These are phyloP conservation scores for Rousettus madagascariensis DNA, from an alignment of 2,797 vertebrate species.

Conservation along the genomic window DNA sequence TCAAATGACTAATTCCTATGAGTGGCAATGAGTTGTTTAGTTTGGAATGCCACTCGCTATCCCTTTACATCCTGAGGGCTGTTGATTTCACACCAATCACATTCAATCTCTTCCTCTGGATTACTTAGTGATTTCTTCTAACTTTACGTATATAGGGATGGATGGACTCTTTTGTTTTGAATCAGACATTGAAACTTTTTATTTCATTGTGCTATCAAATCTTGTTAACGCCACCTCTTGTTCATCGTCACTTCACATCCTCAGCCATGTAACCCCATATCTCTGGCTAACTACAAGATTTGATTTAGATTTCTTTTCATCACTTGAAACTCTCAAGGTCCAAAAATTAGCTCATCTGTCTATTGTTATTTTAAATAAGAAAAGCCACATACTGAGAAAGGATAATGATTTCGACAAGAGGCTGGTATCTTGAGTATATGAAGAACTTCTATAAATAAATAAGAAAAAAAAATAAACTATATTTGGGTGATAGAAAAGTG, in stretches of 20 bases:
- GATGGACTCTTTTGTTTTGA: not conserved
- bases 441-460: not conserved
- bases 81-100: not conserved
- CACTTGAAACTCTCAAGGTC: not conserved
- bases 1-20: not conserved
- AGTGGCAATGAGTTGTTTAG: not conserved
- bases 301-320: not conserved
- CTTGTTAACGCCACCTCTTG: not conserved
- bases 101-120: not conserved
- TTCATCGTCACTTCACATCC: not conserved
- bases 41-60: not conserved
- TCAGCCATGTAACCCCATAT: not conserved
- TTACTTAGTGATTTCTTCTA: not conserved
- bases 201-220: not conserved
- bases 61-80: not conserved
- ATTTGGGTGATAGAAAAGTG: not conserved
- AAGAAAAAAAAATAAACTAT: not conserved
- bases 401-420: not conserved
- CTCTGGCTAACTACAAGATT: not conserved
- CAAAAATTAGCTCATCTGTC: not conserved
- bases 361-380: not conserved
- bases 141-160: not conserved
- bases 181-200: not conserved
- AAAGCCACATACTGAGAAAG: not conserved
- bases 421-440: not conserved